Base-by-base conservation (phyloP, 2,797 vertebrate species). In the Aulostomus chinensis region DNA sequence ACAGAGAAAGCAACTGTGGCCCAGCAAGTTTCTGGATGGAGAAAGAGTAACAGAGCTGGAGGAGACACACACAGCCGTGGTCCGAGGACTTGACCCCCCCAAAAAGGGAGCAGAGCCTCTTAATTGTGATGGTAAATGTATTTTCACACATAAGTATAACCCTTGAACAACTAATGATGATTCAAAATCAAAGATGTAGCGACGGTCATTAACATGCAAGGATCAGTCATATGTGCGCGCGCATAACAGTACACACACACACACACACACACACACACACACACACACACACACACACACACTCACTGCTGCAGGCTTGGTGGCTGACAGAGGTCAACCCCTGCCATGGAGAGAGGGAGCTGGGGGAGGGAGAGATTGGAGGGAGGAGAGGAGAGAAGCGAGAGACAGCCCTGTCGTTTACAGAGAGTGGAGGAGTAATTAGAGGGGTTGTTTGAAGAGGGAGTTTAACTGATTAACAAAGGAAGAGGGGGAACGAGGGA, bases 391-490 rank as follows among this genome's bases (percentile, higher is more conserved):
- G 47, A 70, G 74, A 83, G 69, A 71, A 68, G 57, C 57, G 31
- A 31, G 58, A 80, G 71, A 83, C 84, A 85, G 80, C 83, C 77
- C 58, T 77, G 85, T 81, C 83, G 84, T 88, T 89, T 88, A 79
- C 84, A 84, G 86, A 84, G 86, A 91, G 86, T 66, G 74, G 82
- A 88, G 86, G 78, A 87, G 89, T 92, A 91, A 92, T 93, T 92
- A 91, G 91, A 89, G 86, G 83, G 83, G 84, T 80, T 91, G 90
- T 92, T 92, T 93, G 92, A 92, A 91, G 90, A 93, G 90, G 85
- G 85, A 92, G 88, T 91, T 91, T 92, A 92, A 92, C 89, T 91
- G 91, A 92, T 93, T 92, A 91, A 91, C 90, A 91, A 90, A 90
- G 81, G 83, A 85, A 86, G 73, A 82, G 81, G 68, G 80, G 80